Conservation (phyloP, 1,140 invertebrate genomes). For the Hyles vespertilio region DNA sequence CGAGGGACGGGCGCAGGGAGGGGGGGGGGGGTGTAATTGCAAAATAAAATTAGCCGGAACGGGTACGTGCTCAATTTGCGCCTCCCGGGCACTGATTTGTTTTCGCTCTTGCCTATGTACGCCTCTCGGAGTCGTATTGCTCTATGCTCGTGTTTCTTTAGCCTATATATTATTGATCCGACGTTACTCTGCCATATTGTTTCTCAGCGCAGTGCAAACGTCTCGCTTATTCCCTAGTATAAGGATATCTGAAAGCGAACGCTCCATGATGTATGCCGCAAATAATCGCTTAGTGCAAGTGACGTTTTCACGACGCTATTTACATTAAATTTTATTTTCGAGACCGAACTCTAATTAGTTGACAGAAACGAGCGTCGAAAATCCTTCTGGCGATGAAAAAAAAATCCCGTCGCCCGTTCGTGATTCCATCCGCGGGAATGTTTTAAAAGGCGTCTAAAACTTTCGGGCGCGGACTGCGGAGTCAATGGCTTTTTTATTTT, state of each 20-base stretch:
- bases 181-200: constrained; percentile 55
- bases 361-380: constrained; percentile 50
- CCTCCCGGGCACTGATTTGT: constrained; percentile 72
- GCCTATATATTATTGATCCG: constrained; percentile 71
- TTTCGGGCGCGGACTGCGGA: constrained; percentile 60
- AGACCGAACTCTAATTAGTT: constrained; percentile 58
- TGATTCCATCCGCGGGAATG: constrained; percentile 53
- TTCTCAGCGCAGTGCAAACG: constrained; percentile 17
- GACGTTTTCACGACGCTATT: constrained; percentile 20
- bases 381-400: constrained; percentile 46
- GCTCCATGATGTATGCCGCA: constrained; percentile 5
- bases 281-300: constrained; percentile 9
- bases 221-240: background rate
- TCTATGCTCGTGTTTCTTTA: constrained; percentile 56
- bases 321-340: constrained; percentile 24
- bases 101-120: constrained; percentile 57
- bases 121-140: constrained; percentile 34
- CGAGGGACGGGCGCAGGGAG: constrained; percentile 18
- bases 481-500: constrained; percentile 74
- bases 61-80: constrained; percentile 74
- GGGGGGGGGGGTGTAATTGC: constrained; percentile 65
- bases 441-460: constrained; percentile 58
- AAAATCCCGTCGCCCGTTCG: constrained; percentile 29
- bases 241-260: background rate
- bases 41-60: constrained; percentile 76